Evolutionary conservation across 2,113 vertebrate genomes (phyloP), one percentile per base, ranked within the genome.

Genomic region (Indicator indicator): DNA sequence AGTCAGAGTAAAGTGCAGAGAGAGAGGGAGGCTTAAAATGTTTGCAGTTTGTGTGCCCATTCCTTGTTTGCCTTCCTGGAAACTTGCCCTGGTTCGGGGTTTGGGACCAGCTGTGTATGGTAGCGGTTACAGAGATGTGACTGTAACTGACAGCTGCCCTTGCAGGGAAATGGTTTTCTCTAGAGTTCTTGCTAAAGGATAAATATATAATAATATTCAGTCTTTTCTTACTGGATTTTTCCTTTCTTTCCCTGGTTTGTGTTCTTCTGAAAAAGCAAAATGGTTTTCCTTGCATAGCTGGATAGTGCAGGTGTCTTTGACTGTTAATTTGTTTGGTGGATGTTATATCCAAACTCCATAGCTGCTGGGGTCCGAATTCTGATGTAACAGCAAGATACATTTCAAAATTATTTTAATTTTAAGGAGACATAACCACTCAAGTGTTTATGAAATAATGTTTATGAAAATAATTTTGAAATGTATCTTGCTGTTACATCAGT

Each of bases 341-440:
- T 81, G 33, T 81, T 74, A 13, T 4, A 11, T 10, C 36, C 68
- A 70, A n/a, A 67, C 21, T 46, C 0, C 0, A 4, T 40, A 33
- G 9, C 44, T 83, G 24, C 68, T 54, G 12, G 26, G 28, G 7
- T 56, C 17, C 40, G 18, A 5, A 26, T 64, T 36, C 11, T 64
- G 60, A 67, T 18, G 16, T n/a, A 86, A 68, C 21, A 54, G 15
- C 5, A 44, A 75, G 28, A 64, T 11, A 63, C 16, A n/a, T 4
- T 16, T 42, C 27, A 87, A 60, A 58, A 52, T 17, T 69, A 72
- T 59, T 42, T 54, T 54, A 13, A 69, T 27, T 10, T n/a, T 33
- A 60, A 83, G 32, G 48, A 64, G 36, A 77, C 9, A 32, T 3
- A 54, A 78, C 67, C 11, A 69, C 28, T 40, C 14, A 75, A 82